phyloP scores from a whole-genome alignment of 2,888 invertebrate species.

The Caenorhabditis sinica region DNA sequence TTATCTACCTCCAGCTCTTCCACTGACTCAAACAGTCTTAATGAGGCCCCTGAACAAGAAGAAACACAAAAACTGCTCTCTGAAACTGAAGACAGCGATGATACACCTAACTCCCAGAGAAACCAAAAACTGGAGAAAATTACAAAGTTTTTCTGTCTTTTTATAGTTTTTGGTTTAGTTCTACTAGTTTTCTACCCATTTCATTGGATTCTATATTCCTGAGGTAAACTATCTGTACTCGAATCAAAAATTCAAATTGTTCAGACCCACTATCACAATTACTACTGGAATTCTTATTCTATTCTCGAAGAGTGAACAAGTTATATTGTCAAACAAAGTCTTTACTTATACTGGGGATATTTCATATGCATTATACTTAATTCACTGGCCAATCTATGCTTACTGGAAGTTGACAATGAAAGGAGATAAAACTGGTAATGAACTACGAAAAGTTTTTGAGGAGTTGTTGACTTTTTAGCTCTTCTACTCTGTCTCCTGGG shows the following conservation, averaged over 20 bases:
- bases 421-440: background rate
- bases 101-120: too few species aligned
- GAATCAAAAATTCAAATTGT: background rate
- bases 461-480: constrained; percentile 3
- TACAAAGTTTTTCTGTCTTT: background rate
- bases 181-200: too few species aligned
- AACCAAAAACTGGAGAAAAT: background rate
- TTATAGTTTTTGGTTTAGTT: too few species aligned
- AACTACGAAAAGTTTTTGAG: too few species aligned
- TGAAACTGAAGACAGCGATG: background rate
- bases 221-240: too few species aligned
- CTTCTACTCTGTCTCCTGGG: background rate
- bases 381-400: constrained; percentile 51
- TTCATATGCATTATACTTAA: constrained; percentile 42
- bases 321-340: background rate
- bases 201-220: too few species aligned
- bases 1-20: background rate
- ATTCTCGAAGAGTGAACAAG: background rate
- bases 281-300: background rate
- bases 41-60: background rate
- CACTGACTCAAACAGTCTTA: background rate
- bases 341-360: constrained; percentile 36
- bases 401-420: constrained; percentile 26
- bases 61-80: background rate
- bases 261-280: constrained; percentile 18